These are phyloP conservation scores for Teinopalpus imperialis DNA, from an alignment of 2,888 invertebrate species.

Conservation along the genomic window DNA sequence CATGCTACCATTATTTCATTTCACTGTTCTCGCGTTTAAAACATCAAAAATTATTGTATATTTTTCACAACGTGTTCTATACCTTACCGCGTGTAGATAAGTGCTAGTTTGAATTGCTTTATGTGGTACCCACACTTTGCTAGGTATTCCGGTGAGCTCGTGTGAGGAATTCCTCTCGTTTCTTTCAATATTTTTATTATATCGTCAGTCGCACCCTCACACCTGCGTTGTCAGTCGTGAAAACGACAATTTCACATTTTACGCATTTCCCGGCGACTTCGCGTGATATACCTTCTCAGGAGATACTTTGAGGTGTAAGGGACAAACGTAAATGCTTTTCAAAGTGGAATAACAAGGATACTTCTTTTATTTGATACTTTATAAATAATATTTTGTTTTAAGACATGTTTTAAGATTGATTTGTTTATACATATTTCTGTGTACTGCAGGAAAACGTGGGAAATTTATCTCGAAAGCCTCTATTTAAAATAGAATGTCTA, in stretches of 20 bases:
- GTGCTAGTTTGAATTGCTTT: constrained; percentile 5
- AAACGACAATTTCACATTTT: constrained; percentile 75
- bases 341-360: constrained; percentile 27
- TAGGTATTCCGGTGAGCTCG: constrained; percentile 29
- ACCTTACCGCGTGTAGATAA: not conserved
- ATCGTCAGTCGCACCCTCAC: constrained; percentile 50
- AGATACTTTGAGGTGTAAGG: constrained; percentile 40
- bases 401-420: no score
- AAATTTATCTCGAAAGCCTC: no score
- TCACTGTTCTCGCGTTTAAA: constrained; percentile 10
- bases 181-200: constrained; percentile 55
- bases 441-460: no score
- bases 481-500: no score
- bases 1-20: constrained; percentile 24
- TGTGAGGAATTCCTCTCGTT: constrained; percentile 46
- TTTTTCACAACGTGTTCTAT: not conserved
- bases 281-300: constrained; percentile 56
- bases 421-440: no score
- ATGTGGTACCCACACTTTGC: constrained; percentile 18
- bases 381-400: no score
- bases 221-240: constrained; percentile 65
- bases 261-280: constrained; percentile 51
- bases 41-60: constrained; percentile 10
- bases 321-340: constrained; percentile 17
- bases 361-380: constrained; percentile 11